Conservation (phyloP, 1,140 invertebrate genomes). For the Drosophila pseudoobscura region DNA sequence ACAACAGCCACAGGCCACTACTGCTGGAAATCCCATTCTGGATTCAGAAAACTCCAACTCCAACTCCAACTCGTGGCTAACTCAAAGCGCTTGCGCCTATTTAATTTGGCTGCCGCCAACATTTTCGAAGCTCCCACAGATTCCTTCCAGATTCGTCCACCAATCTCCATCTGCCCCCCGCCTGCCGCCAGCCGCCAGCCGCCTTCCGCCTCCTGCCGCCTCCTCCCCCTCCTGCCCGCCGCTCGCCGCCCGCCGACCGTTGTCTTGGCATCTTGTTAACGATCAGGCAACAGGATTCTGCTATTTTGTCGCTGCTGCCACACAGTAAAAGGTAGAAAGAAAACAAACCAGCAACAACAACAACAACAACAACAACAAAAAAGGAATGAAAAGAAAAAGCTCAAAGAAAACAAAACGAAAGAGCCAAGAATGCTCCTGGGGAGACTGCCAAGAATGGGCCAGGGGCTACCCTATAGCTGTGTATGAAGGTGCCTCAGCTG, state of each 20-base stretch:
- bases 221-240: not conserved
- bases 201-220: not conserved
- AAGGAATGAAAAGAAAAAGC: conserved; percentile 40
- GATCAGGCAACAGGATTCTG: conserved; percentile 81
- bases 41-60: conserved; percentile 29
- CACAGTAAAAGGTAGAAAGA: conserved; percentile 34
- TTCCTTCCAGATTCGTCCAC: conserved; percentile 53
- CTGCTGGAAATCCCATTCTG: conserved; percentile 46
- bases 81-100: conserved; percentile 76
- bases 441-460: not conserved
- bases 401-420: conserved; percentile 32
- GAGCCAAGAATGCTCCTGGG: conserved; percentile 25
- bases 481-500: too few species aligned
- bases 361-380: conserved; percentile 35
- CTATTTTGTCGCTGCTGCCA: conserved; percentile 77
- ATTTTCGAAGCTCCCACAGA: conserved; percentile 73
- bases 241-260: conserved; percentile 14
- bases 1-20: conserved; percentile 5
- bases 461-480: not conserved
- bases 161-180: conserved; percentile 3
- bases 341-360: conserved; percentile 33
- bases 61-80: conserved; percentile 62
- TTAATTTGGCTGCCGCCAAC: conserved; percentile 75
- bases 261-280: conserved; percentile 80
- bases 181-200: too few species aligned